Evolutionary conservation across 2,797 vertebrate genomes (phyloP), one percentile per base, ranked within the genome.

Genomic region (Bovichtus variegatus): DNA sequence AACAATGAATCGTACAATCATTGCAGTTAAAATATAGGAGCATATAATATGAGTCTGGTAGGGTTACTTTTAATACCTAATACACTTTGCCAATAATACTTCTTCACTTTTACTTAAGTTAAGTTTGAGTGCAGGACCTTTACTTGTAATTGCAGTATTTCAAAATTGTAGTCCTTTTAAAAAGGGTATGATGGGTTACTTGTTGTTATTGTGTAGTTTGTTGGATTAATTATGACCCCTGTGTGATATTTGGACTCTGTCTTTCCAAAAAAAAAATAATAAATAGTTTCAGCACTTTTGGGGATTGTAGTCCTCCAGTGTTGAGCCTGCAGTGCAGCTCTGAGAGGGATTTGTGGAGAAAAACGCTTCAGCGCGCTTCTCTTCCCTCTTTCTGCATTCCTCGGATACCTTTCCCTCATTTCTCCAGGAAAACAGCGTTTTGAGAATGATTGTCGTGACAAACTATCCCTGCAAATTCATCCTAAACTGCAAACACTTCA

Each of bases 351-450:
- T 82, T 63, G 66, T 76, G 78, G 73, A 85, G n/a, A 59, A 55
- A 57, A 68, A 65, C 29, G 23, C 76, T 71, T n/a, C 57, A 55
- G 67, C 60, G 78, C 72, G 75, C 76, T 84, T 88, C 79, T 89
- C 89, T 85, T 87, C 91, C 78, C 76, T 86, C 91, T 89, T 78
- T 87, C 58, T 67, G 71, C 93, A 95, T 94, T 95, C 92, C 89
- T 78, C 1, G 71, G 69, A 94, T 92, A 83, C 81, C 85, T 80
- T 66, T 60, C 71, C 65, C 61, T 76, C 79, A 57, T 84, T 82
- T 80, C 65, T 79, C 21, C 49, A 53, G 60, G 65, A 71, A 78
- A 89, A 77, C 11, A 9, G 46, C 29, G 40, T 57, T 77, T 78
- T 1, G 5, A 66, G 36, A 36, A 41, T 50, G 18, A 60, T 31